Base-by-base conservation (phyloP, 2,113 vertebrate species). In the Aldabrachelys gigantea region DNA sequence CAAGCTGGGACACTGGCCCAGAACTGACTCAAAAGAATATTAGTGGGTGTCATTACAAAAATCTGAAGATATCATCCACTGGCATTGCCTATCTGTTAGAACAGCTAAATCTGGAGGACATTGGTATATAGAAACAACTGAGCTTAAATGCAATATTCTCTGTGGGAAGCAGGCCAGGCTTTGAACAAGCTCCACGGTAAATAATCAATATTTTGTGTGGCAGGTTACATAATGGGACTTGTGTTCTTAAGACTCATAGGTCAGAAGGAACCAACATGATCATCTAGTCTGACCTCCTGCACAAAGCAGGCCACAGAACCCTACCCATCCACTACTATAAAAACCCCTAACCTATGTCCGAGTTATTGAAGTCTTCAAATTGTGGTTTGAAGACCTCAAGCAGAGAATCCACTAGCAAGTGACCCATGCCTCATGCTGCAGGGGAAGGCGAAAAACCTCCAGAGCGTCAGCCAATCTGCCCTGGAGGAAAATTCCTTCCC, bases 1-100 rank as follows among this genome's bases (percentile, higher is more conserved):
- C 6, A 1, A 2, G 0, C 0, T 4, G 10, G 38, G 31, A 29
- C 80, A 19, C 29, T 12, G 22, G 6, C 7, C 14, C 38, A 13
- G n/a, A 47, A 38, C 16, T 25, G 31, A 81, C 59, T 10, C 1
- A 0, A 12, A 25, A 75, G 29, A 0, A 1, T 19, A 38, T 0
- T 0, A 56, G 76, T 24, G 8, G 25, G 27, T 82, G 25, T 3
- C 14, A 3, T n/a, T n/a, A 13, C 25, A 56, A 25, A 80, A 53
- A 80, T 12, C n/a, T 22, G 31, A 62, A 29, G 29, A 29, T 62
- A 10, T 17, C 47, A 17, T 10, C 49, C 13, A 8, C 53, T 35
- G 25, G 53, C 9, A 6, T 6, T 75, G 13, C 31, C 81, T 49
- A 47, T n/a, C n/a, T 6, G 6, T 84, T 47, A 54, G 62, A 81